These are phyloP conservation scores for Resseliella maxima DNA, from an alignment of 2,888 invertebrate species.

Conservation along the genomic window DNA sequence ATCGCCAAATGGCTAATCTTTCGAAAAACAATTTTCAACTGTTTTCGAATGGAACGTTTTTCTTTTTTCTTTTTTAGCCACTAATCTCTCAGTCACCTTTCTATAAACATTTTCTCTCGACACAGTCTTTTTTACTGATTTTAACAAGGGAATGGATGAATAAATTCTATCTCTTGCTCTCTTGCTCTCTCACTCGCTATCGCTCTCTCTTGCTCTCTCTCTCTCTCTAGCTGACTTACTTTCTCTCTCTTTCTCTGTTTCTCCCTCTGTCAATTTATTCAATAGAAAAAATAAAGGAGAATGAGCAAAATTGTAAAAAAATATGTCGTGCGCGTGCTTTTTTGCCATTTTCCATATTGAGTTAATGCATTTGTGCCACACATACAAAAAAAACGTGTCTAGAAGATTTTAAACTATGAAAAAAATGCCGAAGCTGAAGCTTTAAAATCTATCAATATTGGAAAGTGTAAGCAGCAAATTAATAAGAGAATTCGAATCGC, in stretches of 20 bases:
- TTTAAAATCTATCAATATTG: conserved; percentile 43
- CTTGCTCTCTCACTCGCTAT: too few relatives aligned
- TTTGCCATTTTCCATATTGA: conserved; percentile 30
- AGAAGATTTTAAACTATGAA: neutral
- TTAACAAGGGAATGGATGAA: too few relatives aligned
- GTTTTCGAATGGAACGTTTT: neutral
- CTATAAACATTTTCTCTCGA: too few relatives aligned
- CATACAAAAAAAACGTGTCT: neutral
- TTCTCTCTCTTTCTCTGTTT: too few relatives aligned
- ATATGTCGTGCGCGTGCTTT: conserved; percentile 21
- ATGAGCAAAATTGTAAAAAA: neutral
- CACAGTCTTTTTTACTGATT: too few relatives aligned
- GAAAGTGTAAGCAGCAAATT: neutral
- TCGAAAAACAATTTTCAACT: neutral
- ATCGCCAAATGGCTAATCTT: conserved; percentile 6
- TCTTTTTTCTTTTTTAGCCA: neutral
- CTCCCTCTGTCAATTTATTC: too few relatives aligned
- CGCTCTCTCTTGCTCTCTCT: neutral
- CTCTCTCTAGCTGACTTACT: too few relatives aligned
- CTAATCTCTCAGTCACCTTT: neutral
- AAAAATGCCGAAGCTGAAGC: neutral
- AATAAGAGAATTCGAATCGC: conserved; percentile 10
- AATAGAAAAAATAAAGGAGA: too few relatives aligned
- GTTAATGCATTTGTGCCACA: conserved; percentile 1
- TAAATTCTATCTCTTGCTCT: too few relatives aligned